Evolutionary conservation across 1,140 invertebrate genomes (phyloP).

Genomic region (Orussus abietinus): DNA sequence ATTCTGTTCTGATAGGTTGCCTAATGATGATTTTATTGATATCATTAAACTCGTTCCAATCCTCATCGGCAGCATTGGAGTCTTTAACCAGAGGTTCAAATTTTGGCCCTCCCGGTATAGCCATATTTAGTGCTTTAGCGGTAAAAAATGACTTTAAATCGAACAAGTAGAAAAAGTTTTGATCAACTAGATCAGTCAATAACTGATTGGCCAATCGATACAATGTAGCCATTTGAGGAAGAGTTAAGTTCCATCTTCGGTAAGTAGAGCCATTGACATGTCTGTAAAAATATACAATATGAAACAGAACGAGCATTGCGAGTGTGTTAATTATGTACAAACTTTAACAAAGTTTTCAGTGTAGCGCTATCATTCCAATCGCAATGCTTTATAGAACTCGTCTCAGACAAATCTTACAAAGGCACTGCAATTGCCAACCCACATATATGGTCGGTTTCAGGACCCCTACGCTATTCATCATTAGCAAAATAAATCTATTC

Average conservation of each 20-base stretch:
- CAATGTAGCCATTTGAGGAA: slow-evolving; percentile 96
- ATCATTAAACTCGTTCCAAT: slow-evolving; percentile 99
- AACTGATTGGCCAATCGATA: slow-evolving; percentile 97
- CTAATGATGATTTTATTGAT: slow-evolving; percentile 99
- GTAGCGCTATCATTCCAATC: slow-evolving; percentile 49
- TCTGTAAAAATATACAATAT: slow-evolving; percentile 50
- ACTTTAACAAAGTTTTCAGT: slow-evolving; percentile 28
- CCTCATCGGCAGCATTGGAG: slow-evolving; percentile 94
- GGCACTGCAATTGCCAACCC: slow-evolving; percentile 50
- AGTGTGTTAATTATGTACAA: slow-evolving; percentile 6
- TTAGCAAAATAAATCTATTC: slow-evolving; percentile 16
- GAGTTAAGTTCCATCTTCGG: slow-evolving; percentile 87
- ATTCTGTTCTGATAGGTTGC: slow-evolving; percentile 97
- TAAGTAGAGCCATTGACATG: slow-evolving; percentile 98
- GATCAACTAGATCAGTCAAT: slow-evolving; percentile 96
- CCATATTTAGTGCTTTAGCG: slow-evolving; percentile 98
- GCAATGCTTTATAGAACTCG: slow-evolving; percentile 26
- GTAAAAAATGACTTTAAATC: slow-evolving; percentile 99
- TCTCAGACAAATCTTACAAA: slow-evolving; percentile 38
- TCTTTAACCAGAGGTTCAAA: slow-evolving; percentile 99
- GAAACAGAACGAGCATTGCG: slow-evolving; percentile 7
- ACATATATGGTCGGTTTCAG: slow-evolving; percentile 62
- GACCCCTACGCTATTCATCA: slow-evolving; percentile 70
- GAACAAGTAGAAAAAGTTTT: slow-evolving; percentile 99
- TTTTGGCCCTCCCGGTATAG: slow-evolving; percentile 99